Base-by-base conservation (phyloP, 1,140 invertebrate species). In the Drosophila melanica region DNA sequence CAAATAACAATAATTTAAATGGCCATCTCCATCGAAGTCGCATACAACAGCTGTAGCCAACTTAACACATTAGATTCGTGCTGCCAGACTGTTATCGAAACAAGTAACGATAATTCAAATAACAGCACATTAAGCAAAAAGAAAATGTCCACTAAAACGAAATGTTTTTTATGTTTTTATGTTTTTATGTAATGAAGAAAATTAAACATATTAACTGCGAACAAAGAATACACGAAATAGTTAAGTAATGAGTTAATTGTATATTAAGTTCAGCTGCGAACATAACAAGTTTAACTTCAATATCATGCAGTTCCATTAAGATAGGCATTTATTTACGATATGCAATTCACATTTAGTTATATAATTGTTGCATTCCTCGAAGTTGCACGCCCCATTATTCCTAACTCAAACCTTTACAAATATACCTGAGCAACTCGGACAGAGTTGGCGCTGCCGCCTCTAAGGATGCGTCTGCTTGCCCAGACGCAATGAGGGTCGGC, bases 391-490 rank as follows among this genome's bases (percentile, higher is more conserved):
- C 23, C 48, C 12, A 44, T 44, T 12, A 42, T 59, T 55, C 33
- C 35, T 50, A 65, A 48, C 47, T 51, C 69, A 76, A 77, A 33
- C 47, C 63, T 45, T 75, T 74, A 82, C 44, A 79, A 57, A 68
- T 82, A 86, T 79, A 74, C 82, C 82, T 86, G 82, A 86, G 82
- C 82, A 68, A 63, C 47, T 87, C 60, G 48, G 18, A 16, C 44
- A 51, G 37, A 65, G 51, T 41, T 68, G 76, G 37, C 60, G 65
- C 50, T 76, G 58, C 12, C 45, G 37, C 27, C 45, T 75, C 66
- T 75, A 75, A 60, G 84, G 42, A 72, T 89, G 80, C 35, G 68
- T 65, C 33, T 81, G 79, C 47, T 87, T 84, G 35, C 30, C 64
- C 35, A 75, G 45, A 20, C 85, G 80, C 53, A 89, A 16, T 9